A percentile compares a stretch with the other conserved stretches of the same genome.
phyloP scores from a whole-genome alignment of 1,140 invertebrate genomes.

The Chironomus tepperi region DNA sequence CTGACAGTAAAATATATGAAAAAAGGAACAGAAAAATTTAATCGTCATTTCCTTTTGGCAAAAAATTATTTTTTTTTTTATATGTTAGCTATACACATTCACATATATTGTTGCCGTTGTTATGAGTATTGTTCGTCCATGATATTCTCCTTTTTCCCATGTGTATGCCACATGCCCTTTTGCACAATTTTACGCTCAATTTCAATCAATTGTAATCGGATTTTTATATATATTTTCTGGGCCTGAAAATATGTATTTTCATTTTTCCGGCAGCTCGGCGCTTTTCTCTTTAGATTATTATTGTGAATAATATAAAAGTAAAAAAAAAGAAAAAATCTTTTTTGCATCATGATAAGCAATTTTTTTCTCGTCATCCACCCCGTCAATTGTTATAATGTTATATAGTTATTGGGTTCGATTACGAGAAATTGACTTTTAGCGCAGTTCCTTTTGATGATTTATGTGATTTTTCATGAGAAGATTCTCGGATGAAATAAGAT shows the following conservation, averaged over 20 bases:
- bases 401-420: constrained; percentile 7
- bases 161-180: constrained; percentile 11
- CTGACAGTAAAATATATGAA: not conserved
- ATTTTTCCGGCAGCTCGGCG: constrained; percentile 1
- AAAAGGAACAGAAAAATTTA: not conserved
- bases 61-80: too few species aligned
- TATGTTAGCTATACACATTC: not conserved
- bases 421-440: constrained; percentile 4
- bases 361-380: not conserved
- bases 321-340: too few species aligned
- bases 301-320: not conserved
- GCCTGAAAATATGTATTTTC: constrained; percentile 2
- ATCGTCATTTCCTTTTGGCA: constrained; percentile 6
- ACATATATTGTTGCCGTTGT: too few species aligned
- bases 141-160: not conserved
- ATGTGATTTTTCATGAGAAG: not conserved
- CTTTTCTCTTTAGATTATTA: not conserved
- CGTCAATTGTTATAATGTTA: not conserved
- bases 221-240: not conserved
- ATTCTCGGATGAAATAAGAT: not conserved
- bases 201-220: constrained; percentile 13
- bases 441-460: constrained; percentile 3
- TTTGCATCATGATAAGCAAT: constrained; percentile 13
- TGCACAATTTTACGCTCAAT: constrained; percentile 12
- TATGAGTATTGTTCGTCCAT: not conserved